phyloP scores from a whole-genome alignment of 2,797 vertebrate genomes.

The Eremophila alpestris region DNA sequence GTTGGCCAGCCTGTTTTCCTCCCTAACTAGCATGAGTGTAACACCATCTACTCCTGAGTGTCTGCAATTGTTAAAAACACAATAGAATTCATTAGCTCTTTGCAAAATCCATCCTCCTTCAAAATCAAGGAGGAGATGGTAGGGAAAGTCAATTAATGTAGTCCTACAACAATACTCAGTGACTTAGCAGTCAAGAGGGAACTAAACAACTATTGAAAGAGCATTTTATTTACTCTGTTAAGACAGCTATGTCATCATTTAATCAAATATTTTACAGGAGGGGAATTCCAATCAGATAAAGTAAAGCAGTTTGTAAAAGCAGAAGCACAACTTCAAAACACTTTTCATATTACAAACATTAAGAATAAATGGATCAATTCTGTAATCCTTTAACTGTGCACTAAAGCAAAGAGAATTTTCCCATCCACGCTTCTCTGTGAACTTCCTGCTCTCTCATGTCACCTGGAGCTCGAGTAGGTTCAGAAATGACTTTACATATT shows the following conservation, averaged over 20 bases:
- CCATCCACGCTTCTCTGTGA: neutral
- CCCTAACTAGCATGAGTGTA: neutral
- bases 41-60: neutral
- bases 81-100: neutral
- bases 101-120: neutral
- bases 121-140: neutral
- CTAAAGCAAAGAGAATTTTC: neutral
- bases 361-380: neutral
- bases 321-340: fast-evolving
- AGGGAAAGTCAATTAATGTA: neutral
- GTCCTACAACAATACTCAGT: neutral
- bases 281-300: neutral
- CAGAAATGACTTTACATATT: neutral
- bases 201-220: neutral
- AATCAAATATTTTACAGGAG: neutral
- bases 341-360: neutral
- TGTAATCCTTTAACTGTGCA: neutral
- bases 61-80: neutral
- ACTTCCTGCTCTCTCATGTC: neutral
- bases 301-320: neutral
- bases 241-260: neutral
- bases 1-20: neutral
- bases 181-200: neutral
- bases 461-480: neutral
- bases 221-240: neutral